phyloP scores from a whole-genome alignment of 1,140 invertebrate genomes.

The Drosophila tropicalis region DNA sequence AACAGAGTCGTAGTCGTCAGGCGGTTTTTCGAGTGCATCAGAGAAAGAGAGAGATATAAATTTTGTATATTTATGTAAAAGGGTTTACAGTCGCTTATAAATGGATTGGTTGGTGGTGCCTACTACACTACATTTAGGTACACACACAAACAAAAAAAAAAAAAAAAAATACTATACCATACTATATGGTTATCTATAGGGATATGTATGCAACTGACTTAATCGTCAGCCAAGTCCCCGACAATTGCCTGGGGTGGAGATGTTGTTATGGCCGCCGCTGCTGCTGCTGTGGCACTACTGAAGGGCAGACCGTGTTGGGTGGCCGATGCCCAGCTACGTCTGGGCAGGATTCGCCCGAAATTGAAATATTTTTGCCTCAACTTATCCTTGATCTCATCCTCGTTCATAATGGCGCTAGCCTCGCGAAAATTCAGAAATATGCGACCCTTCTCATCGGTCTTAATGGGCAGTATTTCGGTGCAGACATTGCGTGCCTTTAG shows the following conservation, averaged over 20 bases:
- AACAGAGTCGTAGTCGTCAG: not conserved
- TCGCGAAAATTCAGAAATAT: constrained; percentile 81
- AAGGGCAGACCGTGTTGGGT: constrained; percentile 74
- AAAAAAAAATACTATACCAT: not conserved
- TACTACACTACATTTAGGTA: constrained; percentile 3
- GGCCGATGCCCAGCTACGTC: constrained; percentile 79
- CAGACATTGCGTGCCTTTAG: constrained; percentile 81
- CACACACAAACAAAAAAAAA: not conserved
- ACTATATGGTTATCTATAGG: not conserved
- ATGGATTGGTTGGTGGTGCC: not conserved
- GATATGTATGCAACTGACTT: constrained; percentile 10
- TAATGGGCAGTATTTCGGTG: constrained; percentile 81
- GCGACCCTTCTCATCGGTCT: constrained; percentile 80
- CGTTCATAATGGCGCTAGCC: constrained; percentile 81
- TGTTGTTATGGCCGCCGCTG: constrained; percentile 31
- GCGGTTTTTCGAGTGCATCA: not conserved
- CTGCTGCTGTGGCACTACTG: constrained; percentile 30
- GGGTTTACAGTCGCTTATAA: constrained; percentile 10
- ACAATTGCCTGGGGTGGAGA: constrained; percentile 49
- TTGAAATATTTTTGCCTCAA: constrained; percentile 79
- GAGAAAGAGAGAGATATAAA: constrained; percentile 33
- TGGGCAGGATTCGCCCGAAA: constrained; percentile 72
- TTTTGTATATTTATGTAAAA: constrained; percentile 22
- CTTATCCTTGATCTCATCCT: constrained; percentile 82
- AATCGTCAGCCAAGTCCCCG: constrained; percentile 74